phyloP scores from a whole-genome alignment of 1,140 invertebrate genomes.

The Odontomachus brunneus region DNA sequence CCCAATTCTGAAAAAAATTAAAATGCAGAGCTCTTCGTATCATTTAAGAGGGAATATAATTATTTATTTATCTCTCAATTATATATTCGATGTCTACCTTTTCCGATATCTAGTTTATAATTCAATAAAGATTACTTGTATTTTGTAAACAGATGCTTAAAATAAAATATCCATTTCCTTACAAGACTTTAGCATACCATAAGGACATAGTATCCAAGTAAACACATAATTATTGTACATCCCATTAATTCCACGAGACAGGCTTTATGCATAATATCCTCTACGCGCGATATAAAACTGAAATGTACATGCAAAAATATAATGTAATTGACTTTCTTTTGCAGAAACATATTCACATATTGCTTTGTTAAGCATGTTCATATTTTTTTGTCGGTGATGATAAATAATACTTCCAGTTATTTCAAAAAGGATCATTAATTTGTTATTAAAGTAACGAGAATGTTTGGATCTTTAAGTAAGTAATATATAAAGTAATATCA shows the following conservation, averaged over 20 bases:
- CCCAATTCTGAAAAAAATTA: constrained; percentile 69
- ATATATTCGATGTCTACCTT: too few species aligned
- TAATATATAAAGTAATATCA: background rate
- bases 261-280: constrained; percentile 68
- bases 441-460: too few species aligned
- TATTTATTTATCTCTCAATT: too few species aligned
- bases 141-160: background rate
- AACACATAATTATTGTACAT: constrained; percentile 75
- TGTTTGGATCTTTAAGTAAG: too few species aligned
- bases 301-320: constrained; percentile 6
- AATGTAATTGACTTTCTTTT: background rate
- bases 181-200: constrained; percentile 63
- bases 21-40: background rate
- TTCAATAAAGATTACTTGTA: too few species aligned
- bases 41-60: background rate
- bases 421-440: too few species aligned
- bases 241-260: constrained; percentile 71
- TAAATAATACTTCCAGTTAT: too few species aligned
- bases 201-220: constrained; percentile 75
- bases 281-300: constrained; percentile 73
- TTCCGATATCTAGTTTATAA: too few species aligned
- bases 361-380: background rate
- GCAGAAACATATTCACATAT: background rate
- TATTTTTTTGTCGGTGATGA: background rate
- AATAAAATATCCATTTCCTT: background rate